Conservation (phyloP, 2,113 vertebrate species). For the Sceloporus tristichus region DNA sequence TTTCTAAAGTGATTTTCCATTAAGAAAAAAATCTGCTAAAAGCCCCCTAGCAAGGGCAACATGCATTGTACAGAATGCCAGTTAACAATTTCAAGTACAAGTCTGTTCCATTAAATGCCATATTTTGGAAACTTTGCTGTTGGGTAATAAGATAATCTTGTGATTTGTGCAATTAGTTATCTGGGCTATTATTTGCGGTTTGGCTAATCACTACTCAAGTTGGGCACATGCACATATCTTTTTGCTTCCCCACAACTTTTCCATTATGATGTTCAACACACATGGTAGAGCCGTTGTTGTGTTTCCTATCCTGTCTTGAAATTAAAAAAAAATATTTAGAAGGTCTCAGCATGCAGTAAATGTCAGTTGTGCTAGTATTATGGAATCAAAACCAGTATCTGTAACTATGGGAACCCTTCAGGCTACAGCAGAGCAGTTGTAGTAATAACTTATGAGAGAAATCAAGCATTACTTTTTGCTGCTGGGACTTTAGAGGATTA, state of each 20-base stretch:
- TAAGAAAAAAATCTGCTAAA: neutral
- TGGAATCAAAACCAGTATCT: constrained; percentile 59
- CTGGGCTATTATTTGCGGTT: rapidly evolving
- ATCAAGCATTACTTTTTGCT: constrained; percentile 43
- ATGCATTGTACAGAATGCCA: neutral
- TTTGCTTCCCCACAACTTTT: rapidly evolving
- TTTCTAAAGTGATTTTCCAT: neutral
- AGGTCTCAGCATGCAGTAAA: constrained; percentile 42
- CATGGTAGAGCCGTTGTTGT: rapidly evolving
- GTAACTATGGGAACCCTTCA: constrained; percentile 67
- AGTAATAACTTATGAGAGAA: constrained; percentile 60
- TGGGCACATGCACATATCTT: rapidly evolving
- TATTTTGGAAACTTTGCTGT: rapidly evolving
- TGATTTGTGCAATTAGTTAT: rapidly evolving
- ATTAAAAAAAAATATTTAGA: constrained; percentile 54
- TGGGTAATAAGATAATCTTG: rapidly evolving
- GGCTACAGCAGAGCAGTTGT: constrained; percentile 29
- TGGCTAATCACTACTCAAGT: neutral
- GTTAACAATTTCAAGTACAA: neutral
- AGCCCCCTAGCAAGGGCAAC: neutral
- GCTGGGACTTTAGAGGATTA: constrained; percentile 32
- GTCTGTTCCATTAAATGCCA: no score
- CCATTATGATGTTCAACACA: rapidly evolving
- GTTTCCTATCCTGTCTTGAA: constrained; percentile 27
- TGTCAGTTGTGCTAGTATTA: constrained; percentile 58